Percentiles rank a stretch among this genome's conserved stretches.
phyloP scores from a whole-genome alignment of 2,797 vertebrate species.

The Acanthurus tractus region DNA sequence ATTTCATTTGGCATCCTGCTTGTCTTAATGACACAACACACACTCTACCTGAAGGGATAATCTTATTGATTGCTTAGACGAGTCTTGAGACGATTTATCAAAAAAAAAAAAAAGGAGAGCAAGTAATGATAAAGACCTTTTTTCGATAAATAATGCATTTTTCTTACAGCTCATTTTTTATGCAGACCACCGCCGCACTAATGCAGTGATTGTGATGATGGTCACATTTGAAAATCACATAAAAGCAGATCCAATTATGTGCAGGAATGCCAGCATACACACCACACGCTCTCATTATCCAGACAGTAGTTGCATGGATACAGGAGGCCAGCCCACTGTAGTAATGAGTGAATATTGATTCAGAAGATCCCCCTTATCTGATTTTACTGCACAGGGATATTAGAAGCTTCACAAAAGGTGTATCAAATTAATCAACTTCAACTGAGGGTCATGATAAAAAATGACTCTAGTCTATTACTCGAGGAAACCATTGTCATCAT shows the following conservation, averaged over 20 bases:
- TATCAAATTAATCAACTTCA: constrained; percentile 81
- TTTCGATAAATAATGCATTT: constrained; percentile 28
- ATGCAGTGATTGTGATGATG: constrained; percentile 25
- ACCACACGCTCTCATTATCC: constrained; percentile 48
- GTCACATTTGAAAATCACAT: constrained; percentile 45
- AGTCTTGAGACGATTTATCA: constrained; percentile 35
- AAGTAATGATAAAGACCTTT: constrained; percentile 19
- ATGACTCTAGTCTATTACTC: constrained; percentile 27
- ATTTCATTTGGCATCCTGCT: constrained; percentile 38
- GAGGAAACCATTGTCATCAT: constrained; percentile 26
- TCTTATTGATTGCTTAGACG: constrained; percentile 54
- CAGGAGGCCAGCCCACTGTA: constrained; percentile 67
- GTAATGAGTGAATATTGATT: constrained; percentile 86
- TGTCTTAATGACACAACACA: constrained; percentile 42
- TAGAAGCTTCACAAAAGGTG: constrained; percentile 77
- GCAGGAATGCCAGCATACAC: constrained; percentile 32
- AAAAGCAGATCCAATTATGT: constrained; percentile 58
- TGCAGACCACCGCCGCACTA: constrained; percentile 1
- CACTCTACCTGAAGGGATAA: constrained; percentile 33
- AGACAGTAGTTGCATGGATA: constrained; percentile 42
- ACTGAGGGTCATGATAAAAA: constrained; percentile 63
- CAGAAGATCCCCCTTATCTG: constrained; percentile 76
- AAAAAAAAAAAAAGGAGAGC: neutral
- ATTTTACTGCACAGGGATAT: constrained; percentile 80
- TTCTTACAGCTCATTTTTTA: constrained; percentile 17